Evolutionary conservation across 2,797 vertebrate genomes (phyloP).

Genomic region (Pogoniulus pusillus): DNA sequence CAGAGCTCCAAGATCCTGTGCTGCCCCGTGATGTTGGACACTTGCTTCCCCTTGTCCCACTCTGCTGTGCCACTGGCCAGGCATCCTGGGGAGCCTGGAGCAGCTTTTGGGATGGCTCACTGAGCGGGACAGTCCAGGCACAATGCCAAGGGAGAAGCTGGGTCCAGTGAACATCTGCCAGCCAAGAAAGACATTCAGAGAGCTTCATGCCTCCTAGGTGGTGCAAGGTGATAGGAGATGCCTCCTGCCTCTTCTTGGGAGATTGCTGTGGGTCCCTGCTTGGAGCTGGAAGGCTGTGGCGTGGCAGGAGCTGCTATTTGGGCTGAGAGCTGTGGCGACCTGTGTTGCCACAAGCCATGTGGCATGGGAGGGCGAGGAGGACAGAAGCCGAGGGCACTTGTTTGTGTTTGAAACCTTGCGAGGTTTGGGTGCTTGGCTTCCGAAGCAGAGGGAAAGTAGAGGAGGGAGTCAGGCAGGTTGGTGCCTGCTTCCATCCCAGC

Average conservation of each 20-base stretch:
- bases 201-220: not conserved
- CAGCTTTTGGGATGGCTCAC: not conserved
- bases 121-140: not conserved
- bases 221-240: not conserved
- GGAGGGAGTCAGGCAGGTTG: rapidly evolving
- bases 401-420: not conserved
- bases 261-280: not conserved
- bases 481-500: rapidly evolving
- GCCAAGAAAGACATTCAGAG: too few relatives aligned
- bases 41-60: not conserved
- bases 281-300: not conserved
- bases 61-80: rapidly evolving
- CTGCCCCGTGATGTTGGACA: rapidly evolving
- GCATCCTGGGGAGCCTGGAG: rapidly evolving
- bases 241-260: not conserved
- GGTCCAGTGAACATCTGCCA: not conserved
- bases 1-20: rapidly evolving
- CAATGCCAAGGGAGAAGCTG: rapidly evolving
- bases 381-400: not conserved
- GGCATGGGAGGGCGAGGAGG: rapidly evolving
- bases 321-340: not conserved
- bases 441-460: not conserved
- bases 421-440: not conserved
- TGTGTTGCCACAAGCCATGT: not conserved
- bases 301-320: rapidly evolving